Evolutionary conservation across 2,797 vertebrate species (phyloP), one percentile per base, ranked within the genome.

Genomic region (Halcyon badia): DNA sequence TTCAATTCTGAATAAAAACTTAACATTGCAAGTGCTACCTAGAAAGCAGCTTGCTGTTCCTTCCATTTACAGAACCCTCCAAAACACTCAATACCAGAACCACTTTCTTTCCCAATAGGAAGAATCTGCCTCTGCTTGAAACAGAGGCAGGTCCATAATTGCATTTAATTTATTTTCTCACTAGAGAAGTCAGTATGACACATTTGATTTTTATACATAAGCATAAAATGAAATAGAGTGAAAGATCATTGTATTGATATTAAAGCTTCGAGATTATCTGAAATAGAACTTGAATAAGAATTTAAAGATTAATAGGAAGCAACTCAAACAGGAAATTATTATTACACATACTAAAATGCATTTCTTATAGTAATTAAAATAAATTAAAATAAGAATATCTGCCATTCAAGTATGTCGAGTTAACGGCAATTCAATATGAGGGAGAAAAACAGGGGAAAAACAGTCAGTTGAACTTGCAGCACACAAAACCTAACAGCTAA

Each of bases 331-430:
- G 65, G 33, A 83, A 78, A 56, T 28, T 44, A 33, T 20, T 31
- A 64, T 66, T 33, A 41, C 44, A 56, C 51, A 77, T 8, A 44
- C 6, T 44, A 70, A 84, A 89, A 42, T 12, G 5, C 2, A 41
- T 37, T 60, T 71, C 6, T 68, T 66, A 30, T 18, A 44, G 31
- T 37, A 83, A 92, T 51, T 71, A 64, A 66, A 76, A 56, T 64
- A 48, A 56, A 5, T 52, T 41, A n/a, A n/a, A n/a, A n/a, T 86
- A 57, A 44, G 42, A 61, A 69, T 5, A 64, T 14, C 7, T 56
- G 54, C 19, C 60, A 20, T 0, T 0, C 24, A 60, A 84, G n/a
- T 24, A 57, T 5, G 54, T 33, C 46, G 31, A 52, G 31, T 17
- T 15, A 48, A 61, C 2, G 2, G 44, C 14, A 87, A 57, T 44